phyloP scores from a whole-genome alignment of 2,113 vertebrate genomes.

The Nematolebias whitei region DNA sequence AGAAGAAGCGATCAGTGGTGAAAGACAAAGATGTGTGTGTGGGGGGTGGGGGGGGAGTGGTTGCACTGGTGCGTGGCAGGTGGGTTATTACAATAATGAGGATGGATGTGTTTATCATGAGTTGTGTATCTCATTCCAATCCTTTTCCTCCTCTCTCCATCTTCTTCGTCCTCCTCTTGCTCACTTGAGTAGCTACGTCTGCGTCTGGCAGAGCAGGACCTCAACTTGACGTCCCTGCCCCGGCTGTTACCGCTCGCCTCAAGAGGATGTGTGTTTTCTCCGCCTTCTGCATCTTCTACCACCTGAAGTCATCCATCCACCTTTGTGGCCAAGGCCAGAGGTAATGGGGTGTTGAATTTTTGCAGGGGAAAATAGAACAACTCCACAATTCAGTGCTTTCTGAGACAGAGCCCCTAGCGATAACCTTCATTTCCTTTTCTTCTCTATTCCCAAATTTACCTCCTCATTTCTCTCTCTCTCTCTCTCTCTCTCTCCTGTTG shows the following conservation, averaged over 20 bases:
- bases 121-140: conserved; percentile 61
- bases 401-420: conserved; percentile 50
- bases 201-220: conserved; percentile 45
- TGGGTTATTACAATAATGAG: conserved; percentile 73
- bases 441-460: conserved; percentile 5
- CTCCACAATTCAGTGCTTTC: conserved; percentile 45
- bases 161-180: conserved; percentile 20
- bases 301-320: conserved; percentile 33
- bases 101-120: conserved; percentile 76
- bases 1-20: conserved; percentile 22
- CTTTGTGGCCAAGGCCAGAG: conserved; percentile 44
- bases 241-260: conserved; percentile 38
- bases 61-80: conserved; percentile 59
- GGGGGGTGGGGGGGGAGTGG: conserved; percentile 21
- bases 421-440: conserved; percentile 20
- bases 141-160: conserved; percentile 21
- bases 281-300: neutral
- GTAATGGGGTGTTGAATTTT: conserved; percentile 70
- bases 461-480: conserved; percentile 21
- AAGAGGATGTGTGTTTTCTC: conserved; percentile 32
- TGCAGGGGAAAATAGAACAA: conserved; percentile 49
- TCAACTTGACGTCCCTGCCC: conserved; percentile 26
- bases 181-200: conserved; percentile 57
- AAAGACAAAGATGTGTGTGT: conserved; percentile 44
- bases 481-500: conserved; percentile 42